Evolutionary conservation across 2,113 vertebrate species (phyloP), one percentile per base, ranked within the genome.

Genomic region (Diadophis punctatus): DNA sequence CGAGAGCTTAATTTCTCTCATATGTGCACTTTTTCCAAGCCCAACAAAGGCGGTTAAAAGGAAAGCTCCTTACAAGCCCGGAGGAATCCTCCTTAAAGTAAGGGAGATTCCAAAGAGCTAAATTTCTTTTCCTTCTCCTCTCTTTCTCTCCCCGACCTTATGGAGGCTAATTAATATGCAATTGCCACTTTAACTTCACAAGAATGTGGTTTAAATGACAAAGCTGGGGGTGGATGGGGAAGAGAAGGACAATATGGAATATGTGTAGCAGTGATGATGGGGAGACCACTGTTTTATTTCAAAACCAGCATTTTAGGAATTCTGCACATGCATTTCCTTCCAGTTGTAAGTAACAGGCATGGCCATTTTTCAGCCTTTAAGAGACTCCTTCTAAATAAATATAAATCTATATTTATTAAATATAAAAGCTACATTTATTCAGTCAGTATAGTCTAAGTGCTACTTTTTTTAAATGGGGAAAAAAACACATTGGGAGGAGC

Each of bases 1-100:
- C 97, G 97, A 98, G 98, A 97, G 97, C 98, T 98, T 99, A 99
- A 99, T 99, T 98, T 98, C 97, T 99, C 98, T 98, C 98, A 99
- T 98, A 98, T 99, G 98, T 98, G 98, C 97, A 97, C 98, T 98
- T 98, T 99, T 99, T 99, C 97, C 97, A 94, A 96, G 98, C 98
- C 97, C 97, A 98, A 98, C 97, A 97, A 98, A 98, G 97, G 96
- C 97, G 96, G 96, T 96, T 95, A 95, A 96, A 93, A 97, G 97
- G 92, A 92, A 93, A 97, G 97, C 96, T 97, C 96, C 98, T 97
- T 98, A 97, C 97, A 97, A 98, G 97, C 96, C 96, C 97, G 96
- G 97, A 98, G 98, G 98, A 97, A 97, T 97, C 97, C 97, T 97
- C 97, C 96, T 94, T 96, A 95, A 97, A 98, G 97, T 97, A 97